These are phyloP conservation scores for Protaetia brevitarsis DNA, from an alignment of 1,140 invertebrate genomes.

Conservation along the genomic window DNA sequence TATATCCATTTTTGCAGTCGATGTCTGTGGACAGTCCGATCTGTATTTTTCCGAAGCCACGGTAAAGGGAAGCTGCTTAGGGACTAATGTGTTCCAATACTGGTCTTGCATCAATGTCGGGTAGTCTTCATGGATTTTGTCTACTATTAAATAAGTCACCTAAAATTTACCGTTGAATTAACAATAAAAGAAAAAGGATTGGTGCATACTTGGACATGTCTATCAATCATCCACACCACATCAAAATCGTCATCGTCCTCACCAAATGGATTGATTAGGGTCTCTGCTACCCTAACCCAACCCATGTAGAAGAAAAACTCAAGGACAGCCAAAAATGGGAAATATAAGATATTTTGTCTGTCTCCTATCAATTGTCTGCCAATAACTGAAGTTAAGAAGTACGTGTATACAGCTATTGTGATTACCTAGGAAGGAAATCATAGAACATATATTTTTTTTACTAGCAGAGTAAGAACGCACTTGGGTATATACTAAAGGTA, in stretches of 20 bases:
- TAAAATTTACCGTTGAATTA: conserved; percentile 46
- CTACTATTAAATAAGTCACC: conserved; percentile 86
- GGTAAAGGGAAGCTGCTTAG: conserved; percentile 80
- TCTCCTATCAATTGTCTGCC: conserved; percentile 55
- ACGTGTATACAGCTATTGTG: conserved; percentile 71
- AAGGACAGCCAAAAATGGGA: conserved; percentile 82
- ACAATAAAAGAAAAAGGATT: neutral
- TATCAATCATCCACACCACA: conserved; percentile 83
- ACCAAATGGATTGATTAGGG: conserved; percentile 82
- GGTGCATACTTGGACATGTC: conserved; percentile 70
- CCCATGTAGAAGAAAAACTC: conserved; percentile 87
- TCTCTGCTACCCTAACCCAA: conserved; percentile 85
- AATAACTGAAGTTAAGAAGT: conserved; percentile 67
- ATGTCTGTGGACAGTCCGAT: conserved; percentile 74
- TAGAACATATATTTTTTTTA: no score
- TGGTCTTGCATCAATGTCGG: conserved; percentile 80
- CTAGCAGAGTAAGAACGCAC: no score
- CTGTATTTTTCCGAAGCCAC: conserved; percentile 69
- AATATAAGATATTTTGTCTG: conserved; percentile 70
- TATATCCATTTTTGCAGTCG: conserved; percentile 76
- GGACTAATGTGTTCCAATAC: conserved; percentile 84
- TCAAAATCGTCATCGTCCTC: conserved; percentile 81
- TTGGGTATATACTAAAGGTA: conserved; percentile 83
- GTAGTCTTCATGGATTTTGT: conserved; percentile 88
- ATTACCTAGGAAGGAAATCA: conserved; percentile 49